Evolutionary conservation across 2,797 vertebrate species (phyloP).

Genomic region (Helostoma temminkii): DNA sequence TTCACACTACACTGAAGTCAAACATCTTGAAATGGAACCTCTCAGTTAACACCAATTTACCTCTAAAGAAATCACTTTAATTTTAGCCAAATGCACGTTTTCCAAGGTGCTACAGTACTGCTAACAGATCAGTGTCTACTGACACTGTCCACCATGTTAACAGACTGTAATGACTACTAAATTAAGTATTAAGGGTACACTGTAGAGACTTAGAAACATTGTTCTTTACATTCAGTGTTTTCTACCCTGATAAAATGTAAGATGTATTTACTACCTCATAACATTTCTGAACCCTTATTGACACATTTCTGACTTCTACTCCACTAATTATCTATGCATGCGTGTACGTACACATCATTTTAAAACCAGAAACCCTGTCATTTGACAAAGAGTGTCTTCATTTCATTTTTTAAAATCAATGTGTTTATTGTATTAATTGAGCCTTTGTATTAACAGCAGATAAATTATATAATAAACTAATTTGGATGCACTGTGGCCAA

Average conservation of each 20-base stretch:
- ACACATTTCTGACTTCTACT: not conserved
- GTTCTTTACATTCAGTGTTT: not conserved
- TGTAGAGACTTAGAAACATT: not conserved
- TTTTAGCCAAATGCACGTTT: not conserved
- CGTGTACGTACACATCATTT: not conserved
- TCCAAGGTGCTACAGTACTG: conserved; percentile 14
- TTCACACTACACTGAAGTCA: not conserved
- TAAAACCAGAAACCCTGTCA: not conserved
- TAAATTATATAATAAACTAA: too few relatives aligned
- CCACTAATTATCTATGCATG: too few relatives aligned
- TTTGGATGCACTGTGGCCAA: too few relatives aligned
- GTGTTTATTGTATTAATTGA: too few relatives aligned
- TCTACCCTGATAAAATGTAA: not conserved
- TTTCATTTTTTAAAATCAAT: too few relatives aligned
- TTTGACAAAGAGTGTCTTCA: too few relatives aligned
- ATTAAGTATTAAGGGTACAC: not conserved
- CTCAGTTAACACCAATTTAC: not conserved
- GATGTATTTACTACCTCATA: conserved; percentile 40
- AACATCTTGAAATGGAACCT: not conserved
- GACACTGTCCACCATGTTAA: not conserved
- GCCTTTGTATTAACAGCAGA: too few relatives aligned
- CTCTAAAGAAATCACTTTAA: not conserved
- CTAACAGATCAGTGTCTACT: not conserved
- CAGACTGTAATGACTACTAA: not conserved
- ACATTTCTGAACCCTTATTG: not conserved